These are phyloP conservation scores for Columba livia DNA, from an alignment of 2,113 vertebrate genomes.

Conservation along the genomic window DNA sequence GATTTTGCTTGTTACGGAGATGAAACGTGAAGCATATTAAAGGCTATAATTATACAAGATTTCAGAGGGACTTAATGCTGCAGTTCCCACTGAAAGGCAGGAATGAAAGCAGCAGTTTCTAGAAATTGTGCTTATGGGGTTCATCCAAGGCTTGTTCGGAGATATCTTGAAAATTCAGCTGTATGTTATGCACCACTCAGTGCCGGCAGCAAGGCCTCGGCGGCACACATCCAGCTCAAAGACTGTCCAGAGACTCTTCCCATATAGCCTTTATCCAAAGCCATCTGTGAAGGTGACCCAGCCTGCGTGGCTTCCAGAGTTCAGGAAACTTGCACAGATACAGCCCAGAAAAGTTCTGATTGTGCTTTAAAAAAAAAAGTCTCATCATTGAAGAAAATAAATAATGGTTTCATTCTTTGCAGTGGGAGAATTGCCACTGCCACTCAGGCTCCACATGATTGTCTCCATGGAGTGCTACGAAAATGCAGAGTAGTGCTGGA, in stretches of 20 bases:
- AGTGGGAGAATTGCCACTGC: background rate
- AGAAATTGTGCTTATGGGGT: background rate
- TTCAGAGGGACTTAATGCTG: background rate
- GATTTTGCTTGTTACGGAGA: background rate
- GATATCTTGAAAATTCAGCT: constrained; percentile 16
- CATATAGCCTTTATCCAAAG: background rate
- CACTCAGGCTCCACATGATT: background rate
- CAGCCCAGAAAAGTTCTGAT: background rate
- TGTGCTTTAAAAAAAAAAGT: background rate
- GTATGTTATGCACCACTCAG: background rate
- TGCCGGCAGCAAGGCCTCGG: background rate
- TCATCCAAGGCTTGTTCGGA: background rate
- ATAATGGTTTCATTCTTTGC: background rate
- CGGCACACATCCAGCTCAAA: background rate
- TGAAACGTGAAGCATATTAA: background rate
- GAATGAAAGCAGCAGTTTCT: background rate
- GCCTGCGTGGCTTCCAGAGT: background rate
- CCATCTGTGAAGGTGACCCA: background rate
- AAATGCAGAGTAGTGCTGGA: background rate
- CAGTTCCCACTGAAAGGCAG: background rate
- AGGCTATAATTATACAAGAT: constrained; percentile 17
- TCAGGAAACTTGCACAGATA: background rate
- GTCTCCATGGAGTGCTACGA: background rate
- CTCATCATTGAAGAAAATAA: background rate
- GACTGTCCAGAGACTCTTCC: background rate